Percentiles rank a stretch among this genome's conserved stretches.
Conservation (phyloP, 2,113 vertebrate genomes). For the Piprites chloris region DNA sequence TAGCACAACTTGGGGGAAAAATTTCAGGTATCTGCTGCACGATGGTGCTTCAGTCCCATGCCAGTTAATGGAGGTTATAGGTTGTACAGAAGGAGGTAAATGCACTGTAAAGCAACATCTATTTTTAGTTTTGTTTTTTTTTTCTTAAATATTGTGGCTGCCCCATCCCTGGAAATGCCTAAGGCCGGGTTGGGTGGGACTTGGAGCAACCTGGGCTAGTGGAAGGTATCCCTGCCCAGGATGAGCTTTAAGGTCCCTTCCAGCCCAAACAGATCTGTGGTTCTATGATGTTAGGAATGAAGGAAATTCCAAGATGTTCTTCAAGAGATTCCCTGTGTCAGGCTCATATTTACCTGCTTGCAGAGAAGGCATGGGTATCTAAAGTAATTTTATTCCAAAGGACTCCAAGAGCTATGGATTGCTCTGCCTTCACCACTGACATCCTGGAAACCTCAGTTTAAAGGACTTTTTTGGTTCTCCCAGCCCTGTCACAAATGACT, state of each 20-base stretch:
- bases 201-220: background rate
- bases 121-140: background rate
- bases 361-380: background rate
- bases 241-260: background rate
- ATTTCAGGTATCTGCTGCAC: background rate
- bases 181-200: background rate
- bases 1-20: background rate
- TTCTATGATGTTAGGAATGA: background rate
- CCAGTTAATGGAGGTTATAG: background rate
- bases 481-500: accelerated
- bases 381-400: background rate
- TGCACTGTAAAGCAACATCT: accelerated
- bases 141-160: background rate
- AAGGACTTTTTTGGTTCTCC: accelerated
- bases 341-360: background rate
- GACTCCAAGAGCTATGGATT: too few species aligned
- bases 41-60: background rate
- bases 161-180: background rate
- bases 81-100: background rate
- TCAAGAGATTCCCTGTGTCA: background rate
- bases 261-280: too few species aligned
- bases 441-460: background rate
- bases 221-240: background rate
- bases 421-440: background rate
- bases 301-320: background rate